Base-by-base conservation (phyloP, 2,113 vertebrate species). In the Nyctereutes procyonoides region DNA sequence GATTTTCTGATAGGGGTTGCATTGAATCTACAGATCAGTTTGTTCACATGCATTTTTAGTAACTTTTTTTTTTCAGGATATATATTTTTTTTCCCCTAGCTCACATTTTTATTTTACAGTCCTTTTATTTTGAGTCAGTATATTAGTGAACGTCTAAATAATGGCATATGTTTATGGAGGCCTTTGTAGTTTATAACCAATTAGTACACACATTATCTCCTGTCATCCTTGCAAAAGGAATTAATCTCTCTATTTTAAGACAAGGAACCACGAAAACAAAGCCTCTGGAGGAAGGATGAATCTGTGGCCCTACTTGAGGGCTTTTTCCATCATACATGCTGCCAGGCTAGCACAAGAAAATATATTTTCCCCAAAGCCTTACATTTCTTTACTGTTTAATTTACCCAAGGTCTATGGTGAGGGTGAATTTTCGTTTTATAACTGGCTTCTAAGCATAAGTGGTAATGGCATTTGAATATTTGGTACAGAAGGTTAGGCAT, bases 401-500 rank as follows among this genome's bases (percentile, higher is more conserved):
- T 92, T 95, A 77, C 43, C 62, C 58, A 55, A 84, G 5, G 84
- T 88, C 79, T 22, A 71, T 95, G 73, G 2, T 93, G 82, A 84
- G 55, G 8, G 77, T 89, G 84, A 43, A 91, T 92, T 93, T 96
- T 85, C 3, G 38, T 73, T 58, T 95, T 96, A 94, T 96, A 88
- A 95, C 63, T 86, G 96, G n/a, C 28, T 93, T 97, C 67, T 93
- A 20, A 83, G 6, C n/a, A 96, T 69, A 20, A 69, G 71, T 60
- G 28, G 38, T 19, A 80, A 43, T 87, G 62, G 48, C 80, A 95
- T 96, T 96, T 96, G 90, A 71, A 90, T 94, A 94, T 56, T 80
- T 63, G 96, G 65, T 69, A 76, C 85, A 90, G 80, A 77, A 73
- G 88, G 90, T 92, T 67, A 97, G 71, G 24, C 93, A 86, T 98